A percentile compares a stretch with the other conserved stretches of the same genome.
Conservation (phyloP, 2,888 invertebrate species). For the Ashinkailepas kermadecensis region DNA sequence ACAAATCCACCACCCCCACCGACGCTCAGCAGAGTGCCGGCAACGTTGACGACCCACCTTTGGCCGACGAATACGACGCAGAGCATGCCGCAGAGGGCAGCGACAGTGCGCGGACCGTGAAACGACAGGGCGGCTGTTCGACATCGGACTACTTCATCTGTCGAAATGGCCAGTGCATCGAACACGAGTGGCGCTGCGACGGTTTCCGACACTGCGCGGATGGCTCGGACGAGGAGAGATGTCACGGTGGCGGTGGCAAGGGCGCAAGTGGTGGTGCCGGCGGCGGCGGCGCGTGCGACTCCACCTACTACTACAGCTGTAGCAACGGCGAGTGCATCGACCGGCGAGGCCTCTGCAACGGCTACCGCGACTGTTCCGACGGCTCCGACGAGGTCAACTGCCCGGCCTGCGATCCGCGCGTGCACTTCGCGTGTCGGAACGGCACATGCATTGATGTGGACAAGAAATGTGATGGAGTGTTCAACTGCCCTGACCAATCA, state of each 20-base stretch:
- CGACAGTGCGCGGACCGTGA: not conserved
- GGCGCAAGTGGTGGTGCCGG: not conserved
- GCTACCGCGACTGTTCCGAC: slow-evolving; percentile 2
- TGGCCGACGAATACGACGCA: not conserved
- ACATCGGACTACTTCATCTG: not conserved
- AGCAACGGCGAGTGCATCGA: slow-evolving; percentile 4
- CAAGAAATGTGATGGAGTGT: not conserved
- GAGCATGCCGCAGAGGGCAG: not conserved
- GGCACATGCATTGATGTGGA: slow-evolving; percentile 10
- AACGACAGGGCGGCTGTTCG: slow-evolving; percentile 7
- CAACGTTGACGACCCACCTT: not conserved
- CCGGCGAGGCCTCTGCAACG: slow-evolving; percentile 11
- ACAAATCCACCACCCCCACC: too few species aligned
- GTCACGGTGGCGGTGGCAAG: not conserved
- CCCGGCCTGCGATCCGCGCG: not conserved
- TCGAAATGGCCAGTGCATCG: slow-evolving; percentile 4
- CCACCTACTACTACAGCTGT: not conserved
- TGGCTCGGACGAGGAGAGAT: not conserved
- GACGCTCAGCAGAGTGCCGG: too few species aligned
- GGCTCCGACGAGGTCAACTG: slow-evolving; percentile 18
- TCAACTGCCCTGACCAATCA: not conserved
- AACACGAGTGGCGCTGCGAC: not conserved
- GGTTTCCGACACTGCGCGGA: not conserved
- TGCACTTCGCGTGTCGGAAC: not conserved
- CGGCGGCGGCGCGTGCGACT: not conserved